Conservation (phyloP, 2,888 invertebrate genomes). For the Agrilus cyanescens region DNA sequence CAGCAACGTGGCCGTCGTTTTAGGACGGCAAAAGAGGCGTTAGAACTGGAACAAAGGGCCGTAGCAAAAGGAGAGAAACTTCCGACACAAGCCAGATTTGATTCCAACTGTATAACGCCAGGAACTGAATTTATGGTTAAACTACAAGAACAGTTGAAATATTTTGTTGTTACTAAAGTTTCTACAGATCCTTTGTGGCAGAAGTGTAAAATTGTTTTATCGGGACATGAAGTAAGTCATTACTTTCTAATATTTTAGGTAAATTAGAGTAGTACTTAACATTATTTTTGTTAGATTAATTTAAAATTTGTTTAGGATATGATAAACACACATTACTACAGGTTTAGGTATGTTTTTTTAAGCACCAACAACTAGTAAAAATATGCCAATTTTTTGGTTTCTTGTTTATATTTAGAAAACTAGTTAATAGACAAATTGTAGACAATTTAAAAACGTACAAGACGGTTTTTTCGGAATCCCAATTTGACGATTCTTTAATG, state of each 20-base stretch:
- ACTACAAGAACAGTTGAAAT: constrained; percentile 73
- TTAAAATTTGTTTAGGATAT: too few relatives aligned
- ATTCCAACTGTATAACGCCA: constrained; percentile 97
- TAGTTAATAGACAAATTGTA: too few relatives aligned
- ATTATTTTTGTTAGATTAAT: constrained; percentile 1
- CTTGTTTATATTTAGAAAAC: too few relatives aligned
- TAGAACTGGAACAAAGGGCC: constrained; percentile 63
- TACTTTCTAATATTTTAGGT: constrained; percentile 2
- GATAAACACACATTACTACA: too few relatives aligned
- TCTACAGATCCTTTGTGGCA: constrained; percentile 81
- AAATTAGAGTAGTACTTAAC: background rate
- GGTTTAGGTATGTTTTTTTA: too few relatives aligned
- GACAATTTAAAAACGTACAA: too few relatives aligned
- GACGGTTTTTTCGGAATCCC: too few relatives aligned
- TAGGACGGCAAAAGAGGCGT: constrained; percentile 81
- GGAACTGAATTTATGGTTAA: constrained; percentile 90
- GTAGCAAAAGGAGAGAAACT: constrained; percentile 63
- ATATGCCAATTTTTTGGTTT: too few relatives aligned
- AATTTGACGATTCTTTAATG: too few relatives aligned
- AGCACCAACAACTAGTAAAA: too few relatives aligned
- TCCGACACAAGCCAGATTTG: constrained; percentile 74
- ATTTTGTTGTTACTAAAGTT: constrained; percentile 77
- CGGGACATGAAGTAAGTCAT: constrained; percentile 75
- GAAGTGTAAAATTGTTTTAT: constrained; percentile 72
- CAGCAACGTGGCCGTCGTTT: constrained; percentile 88